These are phyloP conservation scores for Melanchra persicariae DNA, from an alignment of 2,888 invertebrate genomes.

Conservation along the genomic window DNA sequence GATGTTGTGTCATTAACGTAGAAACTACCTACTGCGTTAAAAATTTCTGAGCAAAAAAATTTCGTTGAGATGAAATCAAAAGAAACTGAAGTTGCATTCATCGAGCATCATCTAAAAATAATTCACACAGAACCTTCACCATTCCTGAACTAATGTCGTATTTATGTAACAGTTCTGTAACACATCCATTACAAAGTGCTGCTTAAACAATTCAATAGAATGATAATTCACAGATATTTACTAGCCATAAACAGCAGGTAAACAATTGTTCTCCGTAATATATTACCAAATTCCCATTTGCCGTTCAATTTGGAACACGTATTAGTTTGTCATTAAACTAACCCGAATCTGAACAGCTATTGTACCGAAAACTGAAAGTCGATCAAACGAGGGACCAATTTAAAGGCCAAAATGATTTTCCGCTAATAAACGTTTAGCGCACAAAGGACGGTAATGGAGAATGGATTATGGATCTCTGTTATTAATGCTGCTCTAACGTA, in stretches of 20 bases:
- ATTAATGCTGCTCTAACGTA: slow-evolving; percentile 71
- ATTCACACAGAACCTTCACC: background rate
- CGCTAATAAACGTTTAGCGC: slow-evolving; percentile 76
- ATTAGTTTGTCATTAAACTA: slow-evolving; percentile 60
- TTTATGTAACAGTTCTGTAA: background rate
- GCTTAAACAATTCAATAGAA: slow-evolving; percentile 36
- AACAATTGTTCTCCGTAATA: slow-evolving; percentile 40
- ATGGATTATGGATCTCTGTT: slow-evolving; percentile 73
- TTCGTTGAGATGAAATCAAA: background rate
- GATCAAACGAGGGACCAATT: slow-evolving; percentile 67
- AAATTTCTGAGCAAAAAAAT: background rate
- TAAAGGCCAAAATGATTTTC: slow-evolving; percentile 77
- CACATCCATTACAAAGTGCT: slow-evolving; percentile 18
- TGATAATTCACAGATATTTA: slow-evolving; percentile 30
- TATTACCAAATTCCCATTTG: slow-evolving; percentile 48
- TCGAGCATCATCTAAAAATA: background rate
- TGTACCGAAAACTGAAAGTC: slow-evolving; percentile 69
- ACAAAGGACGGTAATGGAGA: slow-evolving; percentile 79
- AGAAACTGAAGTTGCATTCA: background rate
- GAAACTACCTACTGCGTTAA: background rate
- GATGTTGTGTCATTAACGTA: too few relatives aligned
- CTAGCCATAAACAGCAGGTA: slow-evolving; percentile 33
- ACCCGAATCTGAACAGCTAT: slow-evolving; percentile 60
- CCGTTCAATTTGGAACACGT: slow-evolving; percentile 51
- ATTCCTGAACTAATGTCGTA: background rate